phyloP scores from a whole-genome alignment of 2,113 vertebrate species.

The Menura novaehollandiae region DNA sequence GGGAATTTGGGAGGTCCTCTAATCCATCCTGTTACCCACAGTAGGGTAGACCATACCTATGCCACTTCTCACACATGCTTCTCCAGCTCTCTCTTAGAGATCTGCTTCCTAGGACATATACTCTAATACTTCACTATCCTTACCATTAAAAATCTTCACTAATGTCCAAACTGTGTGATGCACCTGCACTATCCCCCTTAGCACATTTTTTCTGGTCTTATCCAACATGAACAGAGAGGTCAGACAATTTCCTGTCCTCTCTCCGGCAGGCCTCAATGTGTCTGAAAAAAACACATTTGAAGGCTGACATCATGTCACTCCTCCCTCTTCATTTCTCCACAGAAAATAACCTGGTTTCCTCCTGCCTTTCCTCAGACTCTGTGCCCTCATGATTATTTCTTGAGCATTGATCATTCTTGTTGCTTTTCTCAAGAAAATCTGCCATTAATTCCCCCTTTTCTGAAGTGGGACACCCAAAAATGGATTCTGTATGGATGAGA shows the following conservation, averaged over 20 bases:
- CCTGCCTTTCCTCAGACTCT: neutral
- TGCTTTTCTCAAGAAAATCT: neutral
- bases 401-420: neutral
- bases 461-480: neutral
- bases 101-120: neutral
- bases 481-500: neutral
- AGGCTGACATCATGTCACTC: neutral
- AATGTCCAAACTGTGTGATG: neutral
- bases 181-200: neutral
- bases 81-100: neutral
- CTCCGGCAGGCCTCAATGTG: neutral
- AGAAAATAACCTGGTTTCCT: neutral
- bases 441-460: neutral
- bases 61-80: neutral
- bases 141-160: neutral
- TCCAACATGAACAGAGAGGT: neutral
- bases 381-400: neutral
- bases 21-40: neutral
- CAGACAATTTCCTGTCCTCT: slow-evolving; percentile 16
- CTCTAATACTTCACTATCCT: neutral
- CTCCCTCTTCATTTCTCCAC: neutral
- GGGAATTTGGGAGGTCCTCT: neutral
- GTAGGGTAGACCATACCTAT: neutral
- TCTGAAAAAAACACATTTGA: neutral
- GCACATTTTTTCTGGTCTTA: slow-evolving; percentile 2